Evolutionary conservation across 2,113 vertebrate species (phyloP), one percentile per base, ranked within the genome.

Genomic region (Bombycilla garrulus): DNA sequence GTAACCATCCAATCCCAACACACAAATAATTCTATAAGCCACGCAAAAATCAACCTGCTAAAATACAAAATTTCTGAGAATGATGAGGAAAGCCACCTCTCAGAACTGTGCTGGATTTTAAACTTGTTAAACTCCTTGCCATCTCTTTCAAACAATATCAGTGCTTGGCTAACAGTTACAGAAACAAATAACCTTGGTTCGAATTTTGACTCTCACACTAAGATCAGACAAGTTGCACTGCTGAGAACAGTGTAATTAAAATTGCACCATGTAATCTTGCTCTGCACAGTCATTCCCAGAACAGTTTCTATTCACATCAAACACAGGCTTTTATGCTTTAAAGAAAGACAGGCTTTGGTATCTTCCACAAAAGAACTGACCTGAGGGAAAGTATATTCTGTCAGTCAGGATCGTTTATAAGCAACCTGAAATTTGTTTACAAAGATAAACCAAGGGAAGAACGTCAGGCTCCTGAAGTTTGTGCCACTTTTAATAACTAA

Each of bases 401-500:
- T 96, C 97, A 96, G 69, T 97, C 96, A 96, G 87, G 91, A 96
- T 56, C 79, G 29, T 89, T 97, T 97, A 96, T 69, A 94, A 97
- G 81, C 80, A 45, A 29, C 67, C 56, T 94, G 85, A 95, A 96
- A 92, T 95, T 94, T 96, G 81, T 96, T 97, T 97, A 89, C 51
- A 51, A 31, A 95, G 70, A 77, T 87, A 96, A 92, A 83, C 50
- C 86, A 90, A 92, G 85, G 69, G 58, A 93, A 84, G 54, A 35
- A 6, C 50, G 79, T 91, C 67, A 93, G 45, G 70, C 82, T 76
- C 38, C 85, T 71, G 79, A 93, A 84, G 56, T 51, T 81, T 72
- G n/a, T 67, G 38, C 47, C 17, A 86, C 45, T 92, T 45, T 72
- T 90, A 93, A 76, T 86, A 96, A 94, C 51, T 80, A 92, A 78